Percentiles rank a stretch among this genome's conserved stretches.
phyloP scores from a whole-genome alignment of 2,888 invertebrate species.

The Teinopalpus imperialis region DNA sequence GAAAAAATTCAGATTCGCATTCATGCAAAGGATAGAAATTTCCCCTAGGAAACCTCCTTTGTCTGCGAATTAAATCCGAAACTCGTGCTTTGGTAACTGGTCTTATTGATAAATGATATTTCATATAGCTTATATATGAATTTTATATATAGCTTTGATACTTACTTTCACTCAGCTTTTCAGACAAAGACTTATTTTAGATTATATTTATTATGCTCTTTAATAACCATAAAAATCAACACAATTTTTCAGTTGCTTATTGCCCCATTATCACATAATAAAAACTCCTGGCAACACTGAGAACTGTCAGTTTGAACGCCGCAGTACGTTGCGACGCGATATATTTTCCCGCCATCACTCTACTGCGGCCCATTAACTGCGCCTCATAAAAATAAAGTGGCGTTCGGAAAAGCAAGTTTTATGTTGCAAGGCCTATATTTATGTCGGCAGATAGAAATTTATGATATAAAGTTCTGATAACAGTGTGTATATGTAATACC shows the following conservation, averaged over 20 bases:
- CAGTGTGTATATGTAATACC: background rate
- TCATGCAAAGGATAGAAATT: no score
- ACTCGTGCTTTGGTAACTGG: no score
- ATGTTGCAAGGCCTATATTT: slow-evolving; percentile 14
- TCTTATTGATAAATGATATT: no score
- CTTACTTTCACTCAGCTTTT: no score
- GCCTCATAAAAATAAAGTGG: slow-evolving; percentile 29
- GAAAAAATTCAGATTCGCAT: no score
- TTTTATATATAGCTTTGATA: no score
- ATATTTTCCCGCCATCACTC: slow-evolving; percentile 44
- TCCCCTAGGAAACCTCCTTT: no score
- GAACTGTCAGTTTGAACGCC: slow-evolving; percentile 12
- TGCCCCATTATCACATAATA: slow-evolving; percentile 3
- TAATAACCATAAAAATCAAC: no score
- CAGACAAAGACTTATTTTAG: no score
- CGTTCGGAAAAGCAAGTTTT: slow-evolving; percentile 25
- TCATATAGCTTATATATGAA: no score
- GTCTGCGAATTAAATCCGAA: no score
- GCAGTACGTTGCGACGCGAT: slow-evolving; percentile 26
- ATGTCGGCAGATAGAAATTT: slow-evolving; percentile 19
- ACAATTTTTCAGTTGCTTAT: background rate
- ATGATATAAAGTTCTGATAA: slow-evolving; percentile 12
- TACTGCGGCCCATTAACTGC: slow-evolving; percentile 41
- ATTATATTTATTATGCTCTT: no score
- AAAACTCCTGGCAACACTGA: slow-evolving; percentile 14